A percentile compares a stretch with the other conserved stretches of the same genome.
Conservation (phyloP, 2,797 vertebrate species). For the Limosa lapponica region DNA sequence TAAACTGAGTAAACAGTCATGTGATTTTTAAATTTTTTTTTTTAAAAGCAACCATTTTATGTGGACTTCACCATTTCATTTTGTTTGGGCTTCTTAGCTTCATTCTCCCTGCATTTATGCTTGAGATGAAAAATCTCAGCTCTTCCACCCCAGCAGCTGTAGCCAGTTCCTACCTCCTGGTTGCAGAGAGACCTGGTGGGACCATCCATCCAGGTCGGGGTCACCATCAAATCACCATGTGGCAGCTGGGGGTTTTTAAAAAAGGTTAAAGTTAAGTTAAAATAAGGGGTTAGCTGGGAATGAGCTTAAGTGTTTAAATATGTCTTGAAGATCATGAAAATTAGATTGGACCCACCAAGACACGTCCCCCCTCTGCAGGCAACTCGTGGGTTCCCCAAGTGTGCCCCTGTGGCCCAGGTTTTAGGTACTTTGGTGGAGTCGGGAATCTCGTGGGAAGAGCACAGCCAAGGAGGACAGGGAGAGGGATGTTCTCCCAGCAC, state of each 20-base stretch:
- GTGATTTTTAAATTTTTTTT: background rate
- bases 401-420: background rate
- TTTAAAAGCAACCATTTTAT: background rate
- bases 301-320: background rate
- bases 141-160: background rate
- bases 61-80: background rate
- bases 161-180: background rate
- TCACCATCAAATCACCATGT: background rate
- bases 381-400: background rate
- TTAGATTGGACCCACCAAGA: background rate
- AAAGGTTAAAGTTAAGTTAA: background rate
- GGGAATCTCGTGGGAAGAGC: background rate
- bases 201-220: background rate
- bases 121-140: background rate
- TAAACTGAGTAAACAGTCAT: background rate
- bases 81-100: background rate
- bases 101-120: background rate
- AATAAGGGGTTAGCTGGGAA: background rate
- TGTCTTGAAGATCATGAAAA: background rate
- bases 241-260: background rate
- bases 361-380: fast-evolving
- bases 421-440: background rate
- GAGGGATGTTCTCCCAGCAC: background rate
- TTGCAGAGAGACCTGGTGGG: background rate
- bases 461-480: background rate